Conservation (phyloP, 2,113 vertebrate genomes). For the Struthio camelus region DNA sequence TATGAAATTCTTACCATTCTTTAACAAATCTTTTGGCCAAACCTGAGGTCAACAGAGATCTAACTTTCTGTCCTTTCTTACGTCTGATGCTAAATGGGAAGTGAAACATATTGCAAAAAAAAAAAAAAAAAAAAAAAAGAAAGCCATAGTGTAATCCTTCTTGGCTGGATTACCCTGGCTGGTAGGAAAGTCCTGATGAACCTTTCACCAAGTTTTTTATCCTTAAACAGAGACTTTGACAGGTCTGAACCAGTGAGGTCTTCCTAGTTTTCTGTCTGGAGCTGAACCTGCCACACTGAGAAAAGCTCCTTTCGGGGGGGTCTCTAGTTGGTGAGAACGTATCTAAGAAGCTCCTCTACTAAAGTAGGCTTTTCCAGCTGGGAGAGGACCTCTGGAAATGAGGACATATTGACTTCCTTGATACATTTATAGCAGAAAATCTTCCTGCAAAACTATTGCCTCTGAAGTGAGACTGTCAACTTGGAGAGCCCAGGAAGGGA, state of each 20-base stretch:
- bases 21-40: neutral
- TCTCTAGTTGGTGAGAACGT: neutral
- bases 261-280: neutral
- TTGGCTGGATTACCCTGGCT: neutral
- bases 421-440: neutral
- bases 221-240: neutral
- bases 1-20: neutral
- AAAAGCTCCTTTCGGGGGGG: neutral
- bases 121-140: neutral
- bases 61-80: neutral
- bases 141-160: neutral
- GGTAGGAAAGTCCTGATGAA: neutral
- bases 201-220: neutral
- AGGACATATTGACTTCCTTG: neutral
- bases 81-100: neutral
- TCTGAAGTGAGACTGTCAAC: neutral
- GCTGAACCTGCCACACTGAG: neutral
- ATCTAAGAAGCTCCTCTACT: neutral
- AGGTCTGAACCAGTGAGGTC: neutral
- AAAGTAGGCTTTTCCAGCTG: neutral
- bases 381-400: neutral
- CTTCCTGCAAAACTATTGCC: neutral
- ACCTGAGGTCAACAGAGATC: neutral
- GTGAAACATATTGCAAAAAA: neutral
- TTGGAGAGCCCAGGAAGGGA: neutral